Evolutionary conservation across 2,888 invertebrate species (phyloP).

Genomic region (Heliconius charithonia): DNA sequence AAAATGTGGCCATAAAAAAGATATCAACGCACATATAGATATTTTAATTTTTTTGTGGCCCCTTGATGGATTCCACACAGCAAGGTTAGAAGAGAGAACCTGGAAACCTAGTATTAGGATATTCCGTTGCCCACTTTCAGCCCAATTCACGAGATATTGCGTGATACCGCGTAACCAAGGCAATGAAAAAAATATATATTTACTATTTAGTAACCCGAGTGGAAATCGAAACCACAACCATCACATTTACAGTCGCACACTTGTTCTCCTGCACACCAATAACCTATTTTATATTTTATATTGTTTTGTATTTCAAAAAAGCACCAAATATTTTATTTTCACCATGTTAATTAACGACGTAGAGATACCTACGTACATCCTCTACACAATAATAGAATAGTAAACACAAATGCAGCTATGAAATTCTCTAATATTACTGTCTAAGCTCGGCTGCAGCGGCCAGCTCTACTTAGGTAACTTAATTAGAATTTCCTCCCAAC

Average conservation of each 20-base stretch:
- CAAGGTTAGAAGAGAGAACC: too few species aligned
- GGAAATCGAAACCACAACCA: too few species aligned
- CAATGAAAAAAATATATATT: too few species aligned
- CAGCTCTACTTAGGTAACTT: conserved; percentile 67
- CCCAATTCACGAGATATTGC: too few species aligned
- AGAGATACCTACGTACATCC: neutral
- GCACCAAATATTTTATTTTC: neutral
- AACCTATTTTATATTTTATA: neutral
- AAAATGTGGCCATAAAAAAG: neutral
- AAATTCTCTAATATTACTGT: conserved; percentile 48
- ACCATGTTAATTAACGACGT: neutral
- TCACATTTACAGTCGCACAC: too few species aligned
- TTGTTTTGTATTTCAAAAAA: neutral
- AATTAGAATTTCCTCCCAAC: conserved; percentile 67
- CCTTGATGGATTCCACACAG: too few species aligned
- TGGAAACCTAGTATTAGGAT: too few species aligned
- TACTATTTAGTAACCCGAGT: too few species aligned
- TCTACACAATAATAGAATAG: conserved; percentile 27
- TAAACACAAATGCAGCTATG: conserved; percentile 47
- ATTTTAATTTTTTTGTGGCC: neutral
- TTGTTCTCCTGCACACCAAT: too few species aligned
- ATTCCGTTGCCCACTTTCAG: too few species aligned
- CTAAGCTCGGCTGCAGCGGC: conserved; percentile 51
- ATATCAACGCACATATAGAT: neutral
- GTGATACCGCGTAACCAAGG: too few species aligned